Percentiles rank a stretch among this genome's conserved stretches.
These are phyloP conservation scores for Dasysyrphus albostriatus DNA, from an alignment of 2,888 invertebrate species.

Conservation along the genomic window DNA sequence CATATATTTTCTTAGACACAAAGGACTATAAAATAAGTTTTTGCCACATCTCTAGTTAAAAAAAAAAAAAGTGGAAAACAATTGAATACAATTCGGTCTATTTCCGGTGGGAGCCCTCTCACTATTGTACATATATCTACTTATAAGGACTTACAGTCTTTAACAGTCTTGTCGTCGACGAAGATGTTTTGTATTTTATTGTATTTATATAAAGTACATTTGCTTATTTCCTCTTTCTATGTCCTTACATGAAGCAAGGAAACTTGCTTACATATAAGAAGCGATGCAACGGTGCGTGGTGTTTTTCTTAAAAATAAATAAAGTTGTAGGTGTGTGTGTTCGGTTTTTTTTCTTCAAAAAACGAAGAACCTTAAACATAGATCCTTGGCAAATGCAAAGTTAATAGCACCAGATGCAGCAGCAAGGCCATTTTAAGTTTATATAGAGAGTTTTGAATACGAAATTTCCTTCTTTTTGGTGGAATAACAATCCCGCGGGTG, in stretches of 20 bases:
- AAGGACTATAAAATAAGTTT: conserved; percentile 1
- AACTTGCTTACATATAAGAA: conserved; percentile 52
- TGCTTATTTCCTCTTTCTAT: neutral
- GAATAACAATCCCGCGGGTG: neutral
- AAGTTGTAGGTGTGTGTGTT: conserved; percentile 31
- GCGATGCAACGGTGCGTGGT: conserved; percentile 43
- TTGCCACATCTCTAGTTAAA: neutral
- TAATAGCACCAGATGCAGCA: conserved; percentile 25
- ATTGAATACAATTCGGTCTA: conserved; percentile 69
- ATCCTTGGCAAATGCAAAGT: conserved; percentile 26
- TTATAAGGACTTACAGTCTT: too few species aligned
- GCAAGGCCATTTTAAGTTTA: conserved; percentile 12
- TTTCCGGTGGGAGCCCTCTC: conserved; percentile 36
- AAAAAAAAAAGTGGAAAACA: conserved; percentile 41
- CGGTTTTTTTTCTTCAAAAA: conserved; percentile 10
- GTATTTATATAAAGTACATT: neutral
- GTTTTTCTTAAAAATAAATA: conserved; percentile 42
- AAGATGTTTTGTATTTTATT: neutral
- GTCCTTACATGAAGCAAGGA: conserved; percentile 28
- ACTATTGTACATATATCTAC: neutral
- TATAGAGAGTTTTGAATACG: conserved; percentile 23
- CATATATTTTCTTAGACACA: conserved; percentile 26
- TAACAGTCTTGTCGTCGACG: neutral
- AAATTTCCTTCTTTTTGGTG: conserved; percentile 1
- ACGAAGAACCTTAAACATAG: neutral